Base-by-base conservation (phyloP, 2,113 vertebrate genomes). In the Mesocricetus auratus region DNA sequence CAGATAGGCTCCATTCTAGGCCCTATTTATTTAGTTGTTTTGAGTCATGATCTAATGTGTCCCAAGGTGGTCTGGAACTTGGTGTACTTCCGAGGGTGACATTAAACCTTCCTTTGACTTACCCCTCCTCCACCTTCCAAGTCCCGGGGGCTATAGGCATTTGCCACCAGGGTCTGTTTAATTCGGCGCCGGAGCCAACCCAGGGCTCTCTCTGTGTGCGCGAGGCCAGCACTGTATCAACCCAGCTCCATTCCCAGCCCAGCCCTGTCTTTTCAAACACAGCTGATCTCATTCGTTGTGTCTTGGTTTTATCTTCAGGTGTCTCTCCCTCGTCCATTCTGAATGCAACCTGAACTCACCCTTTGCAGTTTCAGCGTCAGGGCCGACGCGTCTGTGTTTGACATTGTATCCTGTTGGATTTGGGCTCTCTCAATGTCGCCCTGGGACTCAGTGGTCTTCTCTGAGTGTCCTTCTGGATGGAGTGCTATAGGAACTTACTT, bases 261-360 rank as follows among this genome's bases (percentile, higher is more conserved):
- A 85, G 39, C 39, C 39, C 26, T 33, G 13, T 33, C 69, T 50
- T 74, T 24, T 94, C 7, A 88, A 47, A 4, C 87, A 91, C 29
- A 82, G 29, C 33, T 92, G 68, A 66, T 71, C 73, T 90, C 64
- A 47, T 64, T 21, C 0, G 5, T 69, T 66, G 13, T 83, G 26
- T 78, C n/a, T 95, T 92, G 39, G 89, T 89, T 77, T 91, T 33
- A 3, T 64, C 24, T 75, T 92, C 94, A 53, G 21, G 29, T 94
- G 73, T 88, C n/a, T 58, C 16, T 79, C n/a, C n/a, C 73, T 13
- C 26, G 31, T 50, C 74, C 64, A 36, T 90, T 53, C n/a, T 90
- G 24, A 77, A 83, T 71, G 58, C 56, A 89, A 16, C 53, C 64
- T 64, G 5, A 66, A 33, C 42, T 77, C 36, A 39, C 64, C 75